Conservation (phyloP, 2,113 vertebrate genomes). For the Cavia aperea region DNA sequence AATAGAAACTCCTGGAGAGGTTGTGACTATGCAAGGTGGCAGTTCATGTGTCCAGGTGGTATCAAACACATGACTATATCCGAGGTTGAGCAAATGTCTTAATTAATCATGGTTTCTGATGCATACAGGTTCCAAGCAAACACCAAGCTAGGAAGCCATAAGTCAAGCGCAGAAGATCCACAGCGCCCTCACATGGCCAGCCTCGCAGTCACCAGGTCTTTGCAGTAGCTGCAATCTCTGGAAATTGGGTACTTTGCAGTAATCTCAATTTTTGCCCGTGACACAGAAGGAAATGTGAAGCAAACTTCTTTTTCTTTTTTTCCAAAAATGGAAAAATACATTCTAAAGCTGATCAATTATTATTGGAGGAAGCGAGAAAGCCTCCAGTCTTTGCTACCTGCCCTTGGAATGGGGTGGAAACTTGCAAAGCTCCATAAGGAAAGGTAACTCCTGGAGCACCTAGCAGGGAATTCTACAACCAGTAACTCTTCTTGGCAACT, state of each 20-base stretch:
- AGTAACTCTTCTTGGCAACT: background rate
- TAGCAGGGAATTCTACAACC: background rate
- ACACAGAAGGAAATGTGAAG: background rate
- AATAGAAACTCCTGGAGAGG: no score
- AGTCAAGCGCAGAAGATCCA: background rate
- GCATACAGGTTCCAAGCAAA: background rate
- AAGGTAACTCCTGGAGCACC: background rate
- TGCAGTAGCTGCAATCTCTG: no score
- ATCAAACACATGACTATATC: no score
- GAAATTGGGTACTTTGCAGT: rapidly evolving
- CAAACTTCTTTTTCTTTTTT: background rate
- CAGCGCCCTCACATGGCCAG: slow-evolving; percentile 22
- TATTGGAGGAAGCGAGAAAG: background rate
- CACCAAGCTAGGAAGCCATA: no score
- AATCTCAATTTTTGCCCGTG: background rate
- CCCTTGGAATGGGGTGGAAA: no score
- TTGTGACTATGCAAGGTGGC: no score
- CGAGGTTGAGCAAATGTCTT: no score
- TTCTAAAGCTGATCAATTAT: background rate
- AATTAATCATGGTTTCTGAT: background rate
- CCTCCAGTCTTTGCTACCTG: background rate
- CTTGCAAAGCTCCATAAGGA: background rate
- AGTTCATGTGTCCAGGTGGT: no score
- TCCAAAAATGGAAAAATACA: background rate
- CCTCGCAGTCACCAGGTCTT: background rate